These are phyloP conservation scores for Temnothorax longispinosus DNA, from an alignment of 1,140 invertebrate genomes.

Conservation along the genomic window DNA sequence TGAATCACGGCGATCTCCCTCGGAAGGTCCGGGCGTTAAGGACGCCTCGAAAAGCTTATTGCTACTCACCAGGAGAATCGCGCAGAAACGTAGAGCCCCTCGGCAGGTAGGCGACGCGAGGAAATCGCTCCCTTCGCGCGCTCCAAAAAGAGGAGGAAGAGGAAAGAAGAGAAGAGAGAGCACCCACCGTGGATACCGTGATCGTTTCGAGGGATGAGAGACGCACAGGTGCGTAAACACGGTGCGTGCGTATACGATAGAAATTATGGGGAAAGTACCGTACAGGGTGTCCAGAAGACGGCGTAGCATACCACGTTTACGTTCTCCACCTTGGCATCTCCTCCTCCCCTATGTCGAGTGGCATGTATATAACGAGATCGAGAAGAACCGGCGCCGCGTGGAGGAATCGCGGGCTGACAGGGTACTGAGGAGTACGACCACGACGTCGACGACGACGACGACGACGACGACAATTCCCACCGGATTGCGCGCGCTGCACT, in stretches of 20 bases:
- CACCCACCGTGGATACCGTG: neutral
- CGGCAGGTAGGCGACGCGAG: neutral
- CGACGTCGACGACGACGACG: too few species aligned
- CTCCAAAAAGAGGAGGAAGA: neutral
- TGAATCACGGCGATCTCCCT: neutral
- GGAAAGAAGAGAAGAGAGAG: neutral
- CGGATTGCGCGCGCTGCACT: neutral
- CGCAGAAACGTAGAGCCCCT: neutral
- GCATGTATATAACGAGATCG: neutral
- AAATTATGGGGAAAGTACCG: slow-evolving; percentile 72
- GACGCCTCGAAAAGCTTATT: neutral
- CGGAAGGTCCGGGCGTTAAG: neutral
- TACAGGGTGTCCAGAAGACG: slow-evolving; percentile 76
- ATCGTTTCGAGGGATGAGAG: neutral
- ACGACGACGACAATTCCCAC: neutral
- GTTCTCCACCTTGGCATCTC: slow-evolving; percentile 6
- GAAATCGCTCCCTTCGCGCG: neutral
- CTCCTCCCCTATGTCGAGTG: neutral
- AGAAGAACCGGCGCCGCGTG: neutral
- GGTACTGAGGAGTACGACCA: neutral
- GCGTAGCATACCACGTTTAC: slow-evolving; percentile 78
- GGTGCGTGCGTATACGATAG: neutral
- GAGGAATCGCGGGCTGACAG: neutral
- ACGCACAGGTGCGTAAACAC: neutral
- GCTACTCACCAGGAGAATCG: neutral